Percentiles rank a stretch among this genome's conserved stretches.
Evolutionary conservation across 2,888 invertebrate species (phyloP).

Genomic region (Volucella bombylans): DNA sequence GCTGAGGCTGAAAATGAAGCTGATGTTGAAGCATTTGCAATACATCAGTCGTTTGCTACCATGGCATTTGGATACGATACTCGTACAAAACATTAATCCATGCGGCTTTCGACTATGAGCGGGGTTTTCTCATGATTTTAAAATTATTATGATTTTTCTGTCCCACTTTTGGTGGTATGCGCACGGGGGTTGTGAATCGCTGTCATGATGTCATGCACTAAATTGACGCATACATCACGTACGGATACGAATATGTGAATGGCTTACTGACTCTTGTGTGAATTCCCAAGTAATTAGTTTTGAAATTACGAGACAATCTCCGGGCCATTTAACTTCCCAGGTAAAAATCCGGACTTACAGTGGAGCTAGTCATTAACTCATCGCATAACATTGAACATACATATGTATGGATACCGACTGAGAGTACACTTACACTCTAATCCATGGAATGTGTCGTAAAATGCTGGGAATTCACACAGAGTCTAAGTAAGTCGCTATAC

Average conservation of each 20-base stretch:
- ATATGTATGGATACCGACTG: too few relatives aligned
- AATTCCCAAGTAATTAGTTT: conserved; percentile 57
- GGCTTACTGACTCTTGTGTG: conserved; percentile 38
- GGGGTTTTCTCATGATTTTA: conserved; percentile 46
- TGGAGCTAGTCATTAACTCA: conserved; percentile 45
- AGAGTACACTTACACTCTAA: conserved; percentile 5
- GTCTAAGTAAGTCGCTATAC: conserved; percentile 13
- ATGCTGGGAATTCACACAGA: conserved; percentile 41
- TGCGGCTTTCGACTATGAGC: not conserved
- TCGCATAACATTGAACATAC: conserved; percentile 42
- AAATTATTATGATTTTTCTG: conserved; percentile 1
- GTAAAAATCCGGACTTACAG: conserved; percentile 49
- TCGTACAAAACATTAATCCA: too few relatives aligned
- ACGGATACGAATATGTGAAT: conserved; percentile 1
- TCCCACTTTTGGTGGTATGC: conserved; percentile 4
- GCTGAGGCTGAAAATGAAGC: not conserved
- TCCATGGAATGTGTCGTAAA: conserved; percentile 50
- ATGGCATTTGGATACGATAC: too few relatives aligned
- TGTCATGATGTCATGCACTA: conserved; percentile 36
- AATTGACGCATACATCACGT: conserved; percentile 36
- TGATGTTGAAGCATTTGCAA: too few relatives aligned
- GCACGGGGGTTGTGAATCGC: conserved; percentile 30
- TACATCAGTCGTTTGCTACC: too few relatives aligned
- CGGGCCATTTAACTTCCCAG: conserved; percentile 48
- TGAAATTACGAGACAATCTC: conserved; percentile 57